Conservation (phyloP, 37 sponge, comb jelly and placozoan genomes). For the Axinella damicornis region DNA sequence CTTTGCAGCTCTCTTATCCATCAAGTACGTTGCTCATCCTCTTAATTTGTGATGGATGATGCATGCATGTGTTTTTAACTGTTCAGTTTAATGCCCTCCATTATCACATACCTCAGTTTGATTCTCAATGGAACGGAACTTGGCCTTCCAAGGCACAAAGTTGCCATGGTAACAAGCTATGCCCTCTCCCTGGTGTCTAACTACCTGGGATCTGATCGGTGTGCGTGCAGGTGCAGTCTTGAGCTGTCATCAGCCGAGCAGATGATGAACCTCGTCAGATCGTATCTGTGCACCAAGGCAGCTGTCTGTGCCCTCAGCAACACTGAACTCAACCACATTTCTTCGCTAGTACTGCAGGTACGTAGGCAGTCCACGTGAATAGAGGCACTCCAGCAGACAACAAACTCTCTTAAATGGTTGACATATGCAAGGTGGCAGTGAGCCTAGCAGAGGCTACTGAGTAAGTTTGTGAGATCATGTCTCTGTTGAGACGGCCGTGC, state of each 20-base stretch:
- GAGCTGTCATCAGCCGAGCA: constrained; percentile 5
- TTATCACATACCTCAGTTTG: constrained; percentile 28
- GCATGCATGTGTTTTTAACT: no score
- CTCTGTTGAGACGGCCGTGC: no score
- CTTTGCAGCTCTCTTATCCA: constrained; percentile 39
- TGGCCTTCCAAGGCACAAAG: constrained; percentile 5
- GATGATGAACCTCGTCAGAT: constrained; percentile 25
- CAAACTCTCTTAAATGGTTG: no score
- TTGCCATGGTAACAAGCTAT: constrained; percentile 38
- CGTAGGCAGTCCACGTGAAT: no score
- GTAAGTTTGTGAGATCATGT: no score
- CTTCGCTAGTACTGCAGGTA: constrained; percentile 61
- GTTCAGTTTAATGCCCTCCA: no score
- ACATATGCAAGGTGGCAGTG: no score
- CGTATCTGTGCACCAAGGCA: constrained; percentile 19
- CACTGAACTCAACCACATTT: constrained; percentile 28
- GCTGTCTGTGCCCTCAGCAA: neutral
- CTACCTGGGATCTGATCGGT: constrained; percentile 14
- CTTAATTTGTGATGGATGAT: no score
- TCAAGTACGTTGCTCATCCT: constrained; percentile 43
- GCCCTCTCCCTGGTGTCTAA: constrained; percentile 9
- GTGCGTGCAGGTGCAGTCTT: constrained; percentile 26
- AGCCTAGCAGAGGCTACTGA: no score
- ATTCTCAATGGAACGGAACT: constrained; percentile 43
- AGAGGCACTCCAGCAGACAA: no score